These are phyloP conservation scores for Aldabrachelys gigantea DNA, from an alignment of 2,113 vertebrate genomes.

Conservation along the genomic window DNA sequence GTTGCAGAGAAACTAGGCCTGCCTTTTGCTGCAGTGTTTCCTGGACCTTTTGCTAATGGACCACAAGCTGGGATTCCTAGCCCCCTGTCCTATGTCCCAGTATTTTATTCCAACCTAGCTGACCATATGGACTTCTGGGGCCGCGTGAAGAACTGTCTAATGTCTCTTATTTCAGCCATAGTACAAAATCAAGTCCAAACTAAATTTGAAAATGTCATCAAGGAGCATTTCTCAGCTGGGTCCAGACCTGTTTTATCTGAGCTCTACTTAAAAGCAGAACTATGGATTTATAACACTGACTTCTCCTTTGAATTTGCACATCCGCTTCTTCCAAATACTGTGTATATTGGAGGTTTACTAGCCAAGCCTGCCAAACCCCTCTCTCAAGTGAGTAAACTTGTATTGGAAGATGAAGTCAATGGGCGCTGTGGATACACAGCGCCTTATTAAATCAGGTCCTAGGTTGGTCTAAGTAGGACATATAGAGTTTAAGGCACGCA, in stretches of 20 bases:
- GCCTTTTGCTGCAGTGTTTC: conserved; percentile 58
- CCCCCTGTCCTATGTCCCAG: conserved; percentile 65
- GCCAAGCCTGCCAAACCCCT: conserved; percentile 66
- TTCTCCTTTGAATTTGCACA: conserved; percentile 80
- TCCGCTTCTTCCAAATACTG: conserved; percentile 77
- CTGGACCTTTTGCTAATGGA: conserved; percentile 5
- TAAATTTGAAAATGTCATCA: conserved; percentile 61
- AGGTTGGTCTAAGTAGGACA: neutral
- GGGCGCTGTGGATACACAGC: neutral
- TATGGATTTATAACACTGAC: conserved; percentile 80
- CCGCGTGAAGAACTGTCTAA: conserved; percentile 70
- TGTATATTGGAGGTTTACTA: conserved; percentile 78
- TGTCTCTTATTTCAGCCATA: conserved; percentile 32
- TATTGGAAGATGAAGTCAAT: neutral
- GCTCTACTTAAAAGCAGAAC: conserved; percentile 75
- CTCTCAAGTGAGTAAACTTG: conserved; percentile 65
- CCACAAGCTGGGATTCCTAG: conserved; percentile 46
- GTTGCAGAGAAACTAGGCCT: conserved; percentile 58
- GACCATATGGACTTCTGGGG: conserved; percentile 75
- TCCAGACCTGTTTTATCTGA: conserved; percentile 59
- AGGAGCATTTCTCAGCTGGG: conserved; percentile 70
- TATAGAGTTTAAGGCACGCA: neutral
- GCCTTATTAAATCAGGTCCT: neutral
- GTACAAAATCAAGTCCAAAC: conserved; percentile 33
- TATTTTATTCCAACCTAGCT: conserved; percentile 48